Conservation (phyloP, 35 echinoderm and acorn worm genomes). For the Apostichopus parvimensis region DNA sequence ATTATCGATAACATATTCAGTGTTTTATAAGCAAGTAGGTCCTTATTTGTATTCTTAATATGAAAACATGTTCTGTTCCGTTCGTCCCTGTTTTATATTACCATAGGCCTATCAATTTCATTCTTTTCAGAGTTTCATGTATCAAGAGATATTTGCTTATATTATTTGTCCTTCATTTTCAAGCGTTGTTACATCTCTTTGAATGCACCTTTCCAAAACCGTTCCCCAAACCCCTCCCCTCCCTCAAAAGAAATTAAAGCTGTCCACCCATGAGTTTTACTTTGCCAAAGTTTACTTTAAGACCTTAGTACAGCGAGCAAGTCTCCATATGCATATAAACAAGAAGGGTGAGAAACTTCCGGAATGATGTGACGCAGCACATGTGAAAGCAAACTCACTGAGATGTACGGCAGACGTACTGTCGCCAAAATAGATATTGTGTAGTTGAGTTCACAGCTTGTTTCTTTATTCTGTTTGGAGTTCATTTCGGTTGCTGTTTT, state of each 20-base stretch:
- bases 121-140: too few relatives aligned
- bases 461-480: background rate
- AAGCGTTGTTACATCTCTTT: background rate
- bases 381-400: background rate
- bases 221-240: background rate
- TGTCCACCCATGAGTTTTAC: too few relatives aligned
- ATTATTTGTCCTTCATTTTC: background rate
- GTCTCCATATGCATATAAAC: background rate
- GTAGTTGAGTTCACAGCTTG: conserved; percentile 7
- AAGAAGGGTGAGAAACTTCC: background rate
- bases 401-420: background rate
- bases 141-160: too few relatives aligned
- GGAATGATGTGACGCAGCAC: background rate
- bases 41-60: too few relatives aligned
- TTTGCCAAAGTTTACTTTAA: too few relatives aligned
- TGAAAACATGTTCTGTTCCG: too few relatives aligned
- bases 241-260: background rate
- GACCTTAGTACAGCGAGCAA: background rate
- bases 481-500: background rate
- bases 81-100: too few relatives aligned
- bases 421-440: conserved; percentile 36
- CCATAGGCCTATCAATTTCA: too few relatives aligned
- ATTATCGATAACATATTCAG: too few relatives aligned
- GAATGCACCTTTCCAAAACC: background rate
- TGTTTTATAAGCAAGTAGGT: too few relatives aligned